phyloP scores from a whole-genome alignment of 2,888 invertebrate species.

The Drosophila buzzatii region DNA sequence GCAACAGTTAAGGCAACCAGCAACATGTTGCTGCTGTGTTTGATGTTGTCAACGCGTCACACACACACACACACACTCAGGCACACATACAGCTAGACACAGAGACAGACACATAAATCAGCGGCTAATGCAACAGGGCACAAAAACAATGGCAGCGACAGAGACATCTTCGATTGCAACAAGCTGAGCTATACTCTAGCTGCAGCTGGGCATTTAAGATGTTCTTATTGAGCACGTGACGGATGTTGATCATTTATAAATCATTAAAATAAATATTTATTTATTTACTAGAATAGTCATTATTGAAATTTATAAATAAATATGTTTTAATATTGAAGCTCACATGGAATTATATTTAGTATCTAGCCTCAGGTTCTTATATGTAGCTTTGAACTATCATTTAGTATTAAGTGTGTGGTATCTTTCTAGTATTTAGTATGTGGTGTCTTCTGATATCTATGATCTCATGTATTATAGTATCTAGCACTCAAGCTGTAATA shows the following conservation, averaged over 20 bases:
- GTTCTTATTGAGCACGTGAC: not conserved
- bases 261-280: not conserved
- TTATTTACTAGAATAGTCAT: not conserved
- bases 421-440: not conserved
- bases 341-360: not conserved
- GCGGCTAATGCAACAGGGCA: slow-evolving; percentile 25
- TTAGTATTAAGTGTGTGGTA: not conserved
- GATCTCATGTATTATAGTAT: not conserved
- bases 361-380: not conserved
- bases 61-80: slow-evolving; percentile 14
- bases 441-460: not conserved
- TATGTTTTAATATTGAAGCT: not conserved
- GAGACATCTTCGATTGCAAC: slow-evolving; percentile 49
- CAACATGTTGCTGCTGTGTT: slow-evolving; percentile 57
- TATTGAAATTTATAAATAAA: not conserved
- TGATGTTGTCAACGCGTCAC: slow-evolving; percentile 49
- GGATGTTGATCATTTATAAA: no score
- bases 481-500: not conserved
- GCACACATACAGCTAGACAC: slow-evolving; percentile 4
- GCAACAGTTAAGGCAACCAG: slow-evolving; percentile 18
- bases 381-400: not conserved
- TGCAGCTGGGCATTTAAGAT: not conserved
- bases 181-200: slow-evolving; percentile 5
- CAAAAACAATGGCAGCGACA: slow-evolving; percentile 36
- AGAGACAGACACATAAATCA: slow-evolving; percentile 43